These are phyloP conservation scores for Poeciliopsis paucimaculata DNA, from an alignment of 2,797 vertebrate species.

Conservation along the genomic window DNA sequence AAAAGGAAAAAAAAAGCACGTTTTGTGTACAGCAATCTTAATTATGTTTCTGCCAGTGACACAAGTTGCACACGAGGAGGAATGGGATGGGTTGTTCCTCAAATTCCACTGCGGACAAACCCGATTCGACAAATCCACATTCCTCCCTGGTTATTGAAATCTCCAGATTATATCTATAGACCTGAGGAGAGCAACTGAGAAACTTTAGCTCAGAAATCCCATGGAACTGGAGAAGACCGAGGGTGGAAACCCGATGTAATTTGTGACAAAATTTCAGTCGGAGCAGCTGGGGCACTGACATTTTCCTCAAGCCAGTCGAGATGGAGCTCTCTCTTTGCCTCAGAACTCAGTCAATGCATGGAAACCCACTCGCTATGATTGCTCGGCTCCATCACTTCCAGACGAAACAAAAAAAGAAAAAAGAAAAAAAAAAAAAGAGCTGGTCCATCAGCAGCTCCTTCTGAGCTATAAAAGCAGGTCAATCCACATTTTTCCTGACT, in stretches of 20 bases:
- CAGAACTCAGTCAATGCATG: background rate
- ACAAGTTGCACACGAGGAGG: background rate
- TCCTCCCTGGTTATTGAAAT: background rate
- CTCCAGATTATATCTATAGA: background rate
- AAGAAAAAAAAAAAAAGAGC: background rate
- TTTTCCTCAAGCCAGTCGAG: background rate
- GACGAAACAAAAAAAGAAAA: background rate
- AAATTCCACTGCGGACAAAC: background rate
- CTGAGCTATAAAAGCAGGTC: background rate
- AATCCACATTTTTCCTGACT: background rate
- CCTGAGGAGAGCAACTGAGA: no score
- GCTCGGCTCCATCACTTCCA: background rate
- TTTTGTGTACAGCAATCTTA: background rate
- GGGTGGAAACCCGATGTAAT: no score
- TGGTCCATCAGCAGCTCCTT: background rate
- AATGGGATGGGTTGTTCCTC: background rate
- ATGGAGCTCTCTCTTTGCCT: background rate
- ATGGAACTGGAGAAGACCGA: background rate
- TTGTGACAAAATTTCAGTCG: background rate
- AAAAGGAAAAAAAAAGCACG: background rate
- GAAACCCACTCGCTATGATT: background rate
- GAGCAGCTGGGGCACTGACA: background rate
- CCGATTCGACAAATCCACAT: background rate
- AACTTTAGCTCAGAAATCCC: background rate
- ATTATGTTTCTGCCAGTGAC: background rate